Conservation (phyloP, 23 tunicate genomes). For the Phallusia fumigata region DNA sequence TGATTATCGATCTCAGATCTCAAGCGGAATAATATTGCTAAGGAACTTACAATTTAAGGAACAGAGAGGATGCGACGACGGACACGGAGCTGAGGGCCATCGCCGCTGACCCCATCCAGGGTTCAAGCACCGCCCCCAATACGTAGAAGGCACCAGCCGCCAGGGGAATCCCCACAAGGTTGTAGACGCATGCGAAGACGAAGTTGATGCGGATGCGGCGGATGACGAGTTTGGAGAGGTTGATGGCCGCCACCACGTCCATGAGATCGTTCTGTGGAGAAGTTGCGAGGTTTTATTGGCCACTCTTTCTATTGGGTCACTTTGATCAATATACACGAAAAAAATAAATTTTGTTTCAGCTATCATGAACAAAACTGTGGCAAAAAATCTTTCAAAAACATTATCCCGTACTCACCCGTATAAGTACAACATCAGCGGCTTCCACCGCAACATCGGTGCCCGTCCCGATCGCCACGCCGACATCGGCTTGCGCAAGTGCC, state of each 20-base stretch:
- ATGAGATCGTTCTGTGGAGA: conserved; percentile 75
- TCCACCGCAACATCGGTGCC: conserved; percentile 99
- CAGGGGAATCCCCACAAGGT: conserved; percentile 94
- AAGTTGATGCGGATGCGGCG: conserved; percentile 89
- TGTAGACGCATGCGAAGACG: conserved; percentile 95
- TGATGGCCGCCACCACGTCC: conserved; percentile 99
- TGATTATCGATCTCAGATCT: too few species aligned
- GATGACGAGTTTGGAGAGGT: conserved; percentile 87
- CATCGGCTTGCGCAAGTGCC: conserved; percentile 97
- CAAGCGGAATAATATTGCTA: too few species aligned
- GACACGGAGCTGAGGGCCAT: conserved; percentile 98
- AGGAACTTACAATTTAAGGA: conserved; percentile 81
- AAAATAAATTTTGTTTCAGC: too few species aligned
- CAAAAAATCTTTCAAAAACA: too few species aligned
- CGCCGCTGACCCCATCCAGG: conserved; percentile 99
- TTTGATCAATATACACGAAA: too few species aligned
- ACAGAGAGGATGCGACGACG: conserved; percentile 82
- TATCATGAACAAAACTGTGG: too few species aligned
- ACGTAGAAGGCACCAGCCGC: conserved; percentile 95
- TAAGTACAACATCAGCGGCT: conserved; percentile 98
- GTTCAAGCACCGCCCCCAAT: conserved; percentile 79
- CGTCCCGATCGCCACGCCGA: conserved; percentile 96
- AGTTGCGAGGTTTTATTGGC: too few species aligned
- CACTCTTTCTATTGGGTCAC: too few species aligned
- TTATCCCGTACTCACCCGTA: conserved; percentile 41